phyloP scores from a whole-genome alignment of 2,797 vertebrate genomes.

The Enteromius viviparus region DNA sequence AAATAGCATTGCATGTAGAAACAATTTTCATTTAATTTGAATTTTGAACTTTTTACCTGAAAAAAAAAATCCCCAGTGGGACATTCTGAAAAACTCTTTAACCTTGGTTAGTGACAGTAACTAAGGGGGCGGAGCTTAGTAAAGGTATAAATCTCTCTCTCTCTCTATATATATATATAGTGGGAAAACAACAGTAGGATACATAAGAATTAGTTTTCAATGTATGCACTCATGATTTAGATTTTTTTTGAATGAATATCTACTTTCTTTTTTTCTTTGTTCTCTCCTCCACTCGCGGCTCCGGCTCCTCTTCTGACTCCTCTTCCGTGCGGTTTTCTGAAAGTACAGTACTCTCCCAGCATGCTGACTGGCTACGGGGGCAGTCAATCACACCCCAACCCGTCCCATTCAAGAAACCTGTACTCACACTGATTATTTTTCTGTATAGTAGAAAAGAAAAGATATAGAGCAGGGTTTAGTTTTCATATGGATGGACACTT shows the following conservation, averaged over 20 bases:
- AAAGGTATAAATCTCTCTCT: background rate
- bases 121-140: background rate
- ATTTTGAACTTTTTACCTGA: background rate
- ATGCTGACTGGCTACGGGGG: constrained; percentile 85
- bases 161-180: background rate
- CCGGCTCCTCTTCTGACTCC: constrained; percentile 43
- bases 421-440: constrained; percentile 80
- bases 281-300: constrained; percentile 57
- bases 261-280: constrained; percentile 52
- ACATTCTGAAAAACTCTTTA: background rate
- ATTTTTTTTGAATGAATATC: background rate
- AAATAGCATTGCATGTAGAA: background rate
- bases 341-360: constrained; percentile 85
- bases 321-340: constrained; percentile 55
- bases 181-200: background rate
- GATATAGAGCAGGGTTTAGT: constrained; percentile 77
- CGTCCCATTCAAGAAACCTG: constrained; percentile 80
- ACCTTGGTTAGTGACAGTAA: background rate
- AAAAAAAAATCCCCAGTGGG: background rate
- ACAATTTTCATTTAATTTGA: background rate
- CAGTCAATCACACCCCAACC: constrained; percentile 82
- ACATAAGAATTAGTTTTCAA: background rate
- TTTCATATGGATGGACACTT: constrained; percentile 85
- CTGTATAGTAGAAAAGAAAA: constrained; percentile 69
- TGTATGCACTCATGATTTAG: background rate